Conservation (phyloP, 2,113 vertebrate genomes). For the Megatriorchis doriae region DNA sequence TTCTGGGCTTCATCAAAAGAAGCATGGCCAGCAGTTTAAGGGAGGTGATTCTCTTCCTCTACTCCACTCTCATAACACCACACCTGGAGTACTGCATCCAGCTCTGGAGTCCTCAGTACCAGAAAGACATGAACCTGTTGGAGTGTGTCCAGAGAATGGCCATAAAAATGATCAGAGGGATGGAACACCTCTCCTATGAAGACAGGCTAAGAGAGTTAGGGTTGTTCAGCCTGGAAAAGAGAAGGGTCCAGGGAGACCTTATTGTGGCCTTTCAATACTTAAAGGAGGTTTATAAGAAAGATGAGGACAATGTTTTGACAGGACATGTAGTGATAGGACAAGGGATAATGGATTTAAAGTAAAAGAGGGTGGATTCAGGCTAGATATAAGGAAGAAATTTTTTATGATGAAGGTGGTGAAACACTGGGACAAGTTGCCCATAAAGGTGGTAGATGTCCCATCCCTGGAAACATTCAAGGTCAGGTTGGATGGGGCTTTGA, state of each 20-base stretch:
- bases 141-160: neutral
- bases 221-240: neutral
- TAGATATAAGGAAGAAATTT: neutral
- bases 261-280: neutral
- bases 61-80: neutral
- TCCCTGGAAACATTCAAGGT: neutral
- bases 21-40: neutral
- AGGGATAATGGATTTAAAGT: neutral
- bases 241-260: neutral
- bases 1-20: neutral
- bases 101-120: neutral
- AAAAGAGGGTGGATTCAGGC: neutral
- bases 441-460: neutral
- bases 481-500: rapidly evolving
- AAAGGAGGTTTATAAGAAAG: neutral
- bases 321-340: rapidly evolving
- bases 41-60: neutral
- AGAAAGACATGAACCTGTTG: neutral
- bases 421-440: neutral
- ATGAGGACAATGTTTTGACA: neutral
- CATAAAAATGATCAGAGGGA: neutral
- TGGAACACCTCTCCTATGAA: neutral
- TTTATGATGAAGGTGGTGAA: neutral
- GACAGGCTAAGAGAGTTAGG: neutral
- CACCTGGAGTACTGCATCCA: neutral